A percentile compares a stretch with the other conserved stretches of the same genome.
These are phyloP conservation scores for Buceros bicornis DNA, from an alignment of 2,797 vertebrate species.

Conservation along the genomic window DNA sequence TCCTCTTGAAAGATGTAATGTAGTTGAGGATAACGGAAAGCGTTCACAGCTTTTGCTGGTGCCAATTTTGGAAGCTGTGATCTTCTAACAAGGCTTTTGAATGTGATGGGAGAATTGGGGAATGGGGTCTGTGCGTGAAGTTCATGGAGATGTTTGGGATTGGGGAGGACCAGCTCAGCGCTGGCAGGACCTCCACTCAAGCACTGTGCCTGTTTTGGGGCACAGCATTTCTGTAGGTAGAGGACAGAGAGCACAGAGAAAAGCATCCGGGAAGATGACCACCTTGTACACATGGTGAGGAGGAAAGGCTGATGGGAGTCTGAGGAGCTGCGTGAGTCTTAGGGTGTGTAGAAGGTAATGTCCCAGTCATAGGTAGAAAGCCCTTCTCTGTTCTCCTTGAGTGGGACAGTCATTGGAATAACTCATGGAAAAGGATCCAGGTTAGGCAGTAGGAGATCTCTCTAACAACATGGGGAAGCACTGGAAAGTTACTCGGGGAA, in stretches of 20 bases:
- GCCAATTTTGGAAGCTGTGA: background rate
- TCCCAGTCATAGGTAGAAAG: background rate
- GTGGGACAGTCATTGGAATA: background rate
- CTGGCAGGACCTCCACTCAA: fast-evolving
- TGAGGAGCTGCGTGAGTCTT: background rate
- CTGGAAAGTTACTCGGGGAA: background rate
- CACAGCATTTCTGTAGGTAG: background rate
- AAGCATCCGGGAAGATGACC: background rate
- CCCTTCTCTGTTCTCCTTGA: background rate
- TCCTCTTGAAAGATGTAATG: background rate
- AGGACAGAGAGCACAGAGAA: background rate
- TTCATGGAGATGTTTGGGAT: background rate
- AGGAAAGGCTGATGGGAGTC: background rate
- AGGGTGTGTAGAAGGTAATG: background rate
- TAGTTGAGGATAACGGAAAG: background rate
- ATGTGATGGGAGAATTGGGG: background rate
- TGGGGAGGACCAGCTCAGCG: background rate
- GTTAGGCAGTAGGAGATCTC: background rate
- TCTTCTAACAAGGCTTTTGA: background rate
- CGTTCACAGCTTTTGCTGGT: fast-evolving
- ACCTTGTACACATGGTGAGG: background rate
- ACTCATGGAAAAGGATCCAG: background rate
- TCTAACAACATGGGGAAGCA: background rate
- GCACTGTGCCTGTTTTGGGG: background rate
- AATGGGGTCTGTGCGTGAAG: background rate